These are phyloP conservation scores for Aphelinus atriplicis DNA, from an alignment of 1,140 invertebrate genomes.

Conservation along the genomic window DNA sequence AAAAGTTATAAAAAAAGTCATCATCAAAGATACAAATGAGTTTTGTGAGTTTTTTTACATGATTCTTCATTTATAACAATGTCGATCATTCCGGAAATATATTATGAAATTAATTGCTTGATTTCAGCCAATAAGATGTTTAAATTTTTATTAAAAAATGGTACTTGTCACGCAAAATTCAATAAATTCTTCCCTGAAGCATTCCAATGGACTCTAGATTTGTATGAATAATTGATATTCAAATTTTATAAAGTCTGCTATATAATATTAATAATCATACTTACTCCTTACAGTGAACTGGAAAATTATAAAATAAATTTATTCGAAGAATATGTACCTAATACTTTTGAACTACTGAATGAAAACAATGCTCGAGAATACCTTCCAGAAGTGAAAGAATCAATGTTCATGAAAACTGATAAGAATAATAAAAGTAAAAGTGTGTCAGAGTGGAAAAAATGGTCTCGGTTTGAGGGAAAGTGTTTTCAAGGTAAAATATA, in stretches of 20 bases:
- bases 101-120: background rate
- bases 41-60: conserved; percentile 32
- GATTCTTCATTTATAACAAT: no score
- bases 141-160: conserved; percentile 43
- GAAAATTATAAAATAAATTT: conserved; percentile 57
- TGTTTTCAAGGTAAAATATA: conserved; percentile 49
- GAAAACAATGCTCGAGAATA: conserved; percentile 52
- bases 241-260: background rate
- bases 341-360: conserved; percentile 48
- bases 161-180: conserved; percentile 2
- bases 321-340: conserved; percentile 54
- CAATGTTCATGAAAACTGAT: conserved; percentile 51
- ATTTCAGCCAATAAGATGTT: conserved; percentile 32
- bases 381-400: conserved; percentile 58
- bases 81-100: no score
- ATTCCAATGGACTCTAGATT: conserved; percentile 58
- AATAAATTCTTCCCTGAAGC: conserved; percentile 41
- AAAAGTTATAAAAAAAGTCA: conserved; percentile 30
- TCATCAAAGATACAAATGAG: conserved; percentile 34
- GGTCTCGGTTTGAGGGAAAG: conserved; percentile 62
- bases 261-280: conserved; percentile 3
- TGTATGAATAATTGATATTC: conserved; percentile 51
- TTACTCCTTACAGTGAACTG: conserved; percentile 48
- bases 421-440: conserved; percentile 34
- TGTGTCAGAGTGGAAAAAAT: conserved; percentile 58